Evolutionary conservation across 1,140 invertebrate species (phyloP).

Genomic region (Eumaeus atala): DNA sequence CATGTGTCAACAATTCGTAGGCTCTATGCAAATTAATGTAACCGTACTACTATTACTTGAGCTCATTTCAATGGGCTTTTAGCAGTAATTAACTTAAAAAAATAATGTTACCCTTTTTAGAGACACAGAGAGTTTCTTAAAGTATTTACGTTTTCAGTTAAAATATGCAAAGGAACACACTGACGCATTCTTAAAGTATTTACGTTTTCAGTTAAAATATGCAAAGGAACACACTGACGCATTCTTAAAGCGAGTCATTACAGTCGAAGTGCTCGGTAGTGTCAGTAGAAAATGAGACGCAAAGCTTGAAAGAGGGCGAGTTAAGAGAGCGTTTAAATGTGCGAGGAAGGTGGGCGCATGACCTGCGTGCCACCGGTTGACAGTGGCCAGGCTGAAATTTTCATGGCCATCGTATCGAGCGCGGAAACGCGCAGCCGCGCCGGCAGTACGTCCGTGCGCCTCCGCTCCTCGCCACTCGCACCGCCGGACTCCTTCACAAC

Average conservation of each 20-base stretch:
- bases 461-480: slow-evolving; percentile 39
- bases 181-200: too few relatives aligned
- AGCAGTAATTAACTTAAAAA: too few relatives aligned
- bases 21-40: too few relatives aligned
- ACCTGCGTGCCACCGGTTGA: slow-evolving; percentile 63
- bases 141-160: too few relatives aligned
- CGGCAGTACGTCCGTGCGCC: slow-evolving; percentile 33
- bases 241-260: neutral
- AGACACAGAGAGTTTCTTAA: too few relatives aligned
- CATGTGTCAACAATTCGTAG: too few relatives aligned
- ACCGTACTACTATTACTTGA: too few relatives aligned
- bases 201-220: too few relatives aligned
- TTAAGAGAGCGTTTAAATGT: slow-evolving; percentile 12
- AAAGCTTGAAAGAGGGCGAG: slow-evolving; percentile 24
- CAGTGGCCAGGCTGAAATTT: slow-evolving; percentile 63
- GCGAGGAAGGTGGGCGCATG: slow-evolving; percentile 21
- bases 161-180: too few relatives aligned
- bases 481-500: slow-evolving; percentile 47
- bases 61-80: too few relatives aligned
- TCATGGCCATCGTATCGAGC: slow-evolving; percentile 69
- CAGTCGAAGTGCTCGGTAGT: slow-evolving; percentile 5
- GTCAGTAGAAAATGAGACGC: slow-evolving; percentile 4
- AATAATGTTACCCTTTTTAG: too few relatives aligned
- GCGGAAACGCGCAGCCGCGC: slow-evolving; percentile 49
- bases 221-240: too few relatives aligned